Evolutionary conservation across 2,888 invertebrate genomes (phyloP).

Genomic region (Cecidostiba fungosa): DNA sequence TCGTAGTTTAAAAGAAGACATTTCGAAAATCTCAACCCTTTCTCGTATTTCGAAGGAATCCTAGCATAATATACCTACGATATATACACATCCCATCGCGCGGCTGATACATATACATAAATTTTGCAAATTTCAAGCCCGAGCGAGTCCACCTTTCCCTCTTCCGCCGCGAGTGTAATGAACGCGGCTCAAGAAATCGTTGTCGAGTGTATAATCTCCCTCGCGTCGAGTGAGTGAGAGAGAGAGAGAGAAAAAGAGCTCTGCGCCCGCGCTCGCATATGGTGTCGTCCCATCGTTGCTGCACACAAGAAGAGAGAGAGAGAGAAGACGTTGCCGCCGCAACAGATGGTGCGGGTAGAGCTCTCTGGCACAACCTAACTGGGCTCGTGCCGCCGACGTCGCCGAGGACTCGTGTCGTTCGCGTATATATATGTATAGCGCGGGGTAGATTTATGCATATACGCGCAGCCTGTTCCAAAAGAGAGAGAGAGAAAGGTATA

Average conservation of each 20-base stretch:
- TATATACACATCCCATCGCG: too few relatives aligned
- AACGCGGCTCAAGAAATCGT: background rate
- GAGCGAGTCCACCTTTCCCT: background rate
- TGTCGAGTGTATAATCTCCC: conserved; percentile 1
- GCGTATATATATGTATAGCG: background rate
- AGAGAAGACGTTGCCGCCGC: background rate
- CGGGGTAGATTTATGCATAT: conserved; percentile 18
- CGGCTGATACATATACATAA: too few relatives aligned
- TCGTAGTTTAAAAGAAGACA: too few relatives aligned
- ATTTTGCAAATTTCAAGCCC: conserved; percentile 7
- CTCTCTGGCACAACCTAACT: conserved; percentile 15
- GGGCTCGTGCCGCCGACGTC: background rate
- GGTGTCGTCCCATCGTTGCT: background rate
- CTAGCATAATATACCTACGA: too few relatives aligned
- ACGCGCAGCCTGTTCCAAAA: background rate
- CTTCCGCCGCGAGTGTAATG: background rate
- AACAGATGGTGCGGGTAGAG: conserved; percentile 24
- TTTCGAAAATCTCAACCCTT: too few relatives aligned
- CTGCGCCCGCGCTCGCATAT: background rate
- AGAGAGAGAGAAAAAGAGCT: too few relatives aligned
- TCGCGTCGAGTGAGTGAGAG: background rate
- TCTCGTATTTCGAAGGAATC: too few relatives aligned
- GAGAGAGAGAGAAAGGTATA: background rate
- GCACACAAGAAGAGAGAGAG: background rate
- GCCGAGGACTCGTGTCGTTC: background rate